Percentiles rank a stretch among this genome's conserved stretches.
These are phyloP conservation scores for Oncorhynchus tshawytscha DNA, from an alignment of 2,113 vertebrate genomes.

Conservation along the genomic window DNA sequence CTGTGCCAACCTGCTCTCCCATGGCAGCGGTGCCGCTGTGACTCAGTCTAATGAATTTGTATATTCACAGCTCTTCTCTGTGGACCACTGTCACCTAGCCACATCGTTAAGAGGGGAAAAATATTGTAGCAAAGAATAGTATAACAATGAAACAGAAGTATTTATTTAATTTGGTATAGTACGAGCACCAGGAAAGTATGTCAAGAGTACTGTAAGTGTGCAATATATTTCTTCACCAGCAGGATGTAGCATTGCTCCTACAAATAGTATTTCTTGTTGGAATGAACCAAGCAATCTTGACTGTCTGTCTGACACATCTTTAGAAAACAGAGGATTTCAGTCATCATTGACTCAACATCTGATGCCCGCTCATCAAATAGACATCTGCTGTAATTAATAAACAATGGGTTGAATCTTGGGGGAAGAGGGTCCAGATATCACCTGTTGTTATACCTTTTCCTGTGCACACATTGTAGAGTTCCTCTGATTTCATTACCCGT, in stretches of 20 bases:
- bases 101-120: background rate
- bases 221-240: slow-evolving; percentile 23
- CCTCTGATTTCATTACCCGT: background rate
- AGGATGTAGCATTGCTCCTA: slow-evolving; percentile 38
- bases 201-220: background rate
- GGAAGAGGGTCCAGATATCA: background rate
- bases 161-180: background rate
- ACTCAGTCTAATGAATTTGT: background rate
- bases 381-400: no score
- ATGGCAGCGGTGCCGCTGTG: background rate
- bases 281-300: no score
- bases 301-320: no score
- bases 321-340: no score
- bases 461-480: background rate
- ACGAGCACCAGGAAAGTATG: background rate
- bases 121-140: background rate
- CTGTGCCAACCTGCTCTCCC: background rate
- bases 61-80: slow-evolving; percentile 3
- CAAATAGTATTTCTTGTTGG: no score
- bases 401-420: no score
- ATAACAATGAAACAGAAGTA: background rate
- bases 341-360: no score
- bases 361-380: no score
- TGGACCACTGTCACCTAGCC: background rate
- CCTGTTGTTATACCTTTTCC: background rate